Conservation (phyloP, 2,797 vertebrate species). For the Rousettus madagascariensis region DNA sequence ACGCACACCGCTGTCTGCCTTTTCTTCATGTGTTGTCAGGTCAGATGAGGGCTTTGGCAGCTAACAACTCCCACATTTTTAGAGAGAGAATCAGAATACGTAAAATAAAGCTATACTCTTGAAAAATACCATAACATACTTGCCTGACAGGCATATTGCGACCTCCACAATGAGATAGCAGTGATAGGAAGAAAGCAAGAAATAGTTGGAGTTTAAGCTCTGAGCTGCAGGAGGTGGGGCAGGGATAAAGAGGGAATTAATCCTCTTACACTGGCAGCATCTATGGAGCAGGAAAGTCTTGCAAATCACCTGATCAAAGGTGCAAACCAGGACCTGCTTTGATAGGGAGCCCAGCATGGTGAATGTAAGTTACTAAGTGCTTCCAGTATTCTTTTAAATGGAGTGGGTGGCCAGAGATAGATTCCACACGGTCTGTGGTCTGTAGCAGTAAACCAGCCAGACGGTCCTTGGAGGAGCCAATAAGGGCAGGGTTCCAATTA, state of each 20-base stretch:
- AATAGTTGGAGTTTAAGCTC: background rate
- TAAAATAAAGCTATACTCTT: constrained; percentile 5
- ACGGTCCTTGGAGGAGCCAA: background rate
- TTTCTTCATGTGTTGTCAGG: background rate
- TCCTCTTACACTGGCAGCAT: background rate
- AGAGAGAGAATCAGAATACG: constrained; percentile 14
- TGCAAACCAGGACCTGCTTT: background rate
- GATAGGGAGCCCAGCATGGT: background rate
- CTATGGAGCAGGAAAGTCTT: background rate
- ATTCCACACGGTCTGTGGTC: background rate
- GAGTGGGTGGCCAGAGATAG: background rate
- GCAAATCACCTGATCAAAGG: background rate
- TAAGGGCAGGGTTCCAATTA: background rate
- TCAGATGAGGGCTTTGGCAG: background rate
- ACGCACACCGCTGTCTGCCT: background rate
- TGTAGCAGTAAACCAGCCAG: background rate
- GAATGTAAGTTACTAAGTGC: background rate
- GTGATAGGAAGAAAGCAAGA: constrained; percentile 1
- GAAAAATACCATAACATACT: constrained; percentile 5
- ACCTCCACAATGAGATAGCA: background rate
- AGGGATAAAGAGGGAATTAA: background rate
- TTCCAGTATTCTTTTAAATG: background rate
- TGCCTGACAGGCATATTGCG: background rate
- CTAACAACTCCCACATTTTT: constrained; percentile 28
- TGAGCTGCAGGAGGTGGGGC: background rate